These are phyloP conservation scores for Irena cyanogastra DNA, from an alignment of 2,113 vertebrate genomes.

Conservation along the genomic window DNA sequence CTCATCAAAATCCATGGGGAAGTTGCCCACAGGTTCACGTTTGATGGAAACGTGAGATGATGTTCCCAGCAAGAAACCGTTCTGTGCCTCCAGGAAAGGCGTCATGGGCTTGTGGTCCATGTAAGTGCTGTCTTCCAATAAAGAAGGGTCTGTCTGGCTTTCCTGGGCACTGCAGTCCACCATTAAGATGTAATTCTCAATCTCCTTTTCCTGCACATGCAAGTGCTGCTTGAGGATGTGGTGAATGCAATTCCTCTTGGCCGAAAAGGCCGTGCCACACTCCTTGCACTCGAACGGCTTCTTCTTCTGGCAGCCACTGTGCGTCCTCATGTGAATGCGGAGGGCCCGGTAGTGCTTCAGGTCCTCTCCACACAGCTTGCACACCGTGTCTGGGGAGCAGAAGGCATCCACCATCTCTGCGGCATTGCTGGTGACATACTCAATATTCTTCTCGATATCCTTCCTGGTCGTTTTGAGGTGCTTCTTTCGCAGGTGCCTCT, in stretches of 20 bases:
- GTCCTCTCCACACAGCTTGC: conserved; percentile 88
- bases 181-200: conserved; percentile 86
- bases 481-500: conserved; percentile 95
- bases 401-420: conserved; percentile 76
- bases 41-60: conserved; percentile 72
- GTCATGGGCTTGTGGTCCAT: conserved; percentile 69
- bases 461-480: conserved; percentile 92
- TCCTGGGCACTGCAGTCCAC: conserved; percentile 66
- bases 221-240: conserved; percentile 95
- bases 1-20: conserved; percentile 80
- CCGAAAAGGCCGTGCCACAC: conserved; percentile 87
- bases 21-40: conserved; percentile 75
- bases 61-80: conserved; percentile 23
- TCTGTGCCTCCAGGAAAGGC: conserved; percentile 69
- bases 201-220: conserved; percentile 89
- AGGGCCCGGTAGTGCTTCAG: conserved; percentile 89
- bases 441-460: conserved; percentile 97
- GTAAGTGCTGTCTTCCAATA: conserved; percentile 59
- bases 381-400: conserved; percentile 81
- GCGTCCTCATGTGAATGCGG: conserved; percentile 91
- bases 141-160: conserved; percentile 19
- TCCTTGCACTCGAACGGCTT: conserved; percentile 93
- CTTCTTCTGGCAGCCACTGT: conserved; percentile 89
- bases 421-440: conserved; percentile 84
- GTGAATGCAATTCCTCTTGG: conserved; percentile 94